A percentile compares a stretch with the other conserved stretches of the same genome.
Conservation (phyloP, 2,797 vertebrate species). For the Diglossa cyanea region DNA sequence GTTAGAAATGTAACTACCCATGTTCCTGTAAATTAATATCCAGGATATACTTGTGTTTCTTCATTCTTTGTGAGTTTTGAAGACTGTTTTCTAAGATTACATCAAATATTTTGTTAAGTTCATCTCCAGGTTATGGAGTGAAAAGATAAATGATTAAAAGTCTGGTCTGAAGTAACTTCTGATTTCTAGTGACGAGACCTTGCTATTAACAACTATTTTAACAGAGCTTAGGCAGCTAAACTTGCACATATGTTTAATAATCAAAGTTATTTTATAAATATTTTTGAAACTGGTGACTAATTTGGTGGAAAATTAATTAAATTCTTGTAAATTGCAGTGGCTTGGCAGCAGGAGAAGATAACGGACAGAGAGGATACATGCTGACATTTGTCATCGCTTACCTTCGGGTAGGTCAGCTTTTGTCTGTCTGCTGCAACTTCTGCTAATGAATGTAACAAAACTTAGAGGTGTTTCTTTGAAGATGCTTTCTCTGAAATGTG, state of each 20-base stretch:
- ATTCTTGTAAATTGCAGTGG: constrained; percentile 84
- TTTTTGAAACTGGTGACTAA: not conserved
- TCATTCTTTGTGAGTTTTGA: not conserved
- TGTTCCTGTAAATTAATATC: not conserved
- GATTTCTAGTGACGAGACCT: not conserved
- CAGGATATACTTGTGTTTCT: not conserved
- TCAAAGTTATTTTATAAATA: not conserved
- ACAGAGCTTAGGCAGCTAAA: not conserved
- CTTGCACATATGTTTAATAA: not conserved
- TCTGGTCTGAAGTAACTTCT: not conserved
- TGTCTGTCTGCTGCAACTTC: constrained; percentile 13
- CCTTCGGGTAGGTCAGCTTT: constrained; percentile 88
- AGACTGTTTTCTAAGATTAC: not conserved
- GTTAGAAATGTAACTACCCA: not conserved
- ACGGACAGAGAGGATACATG: constrained; percentile 98
- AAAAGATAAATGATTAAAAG: not conserved
- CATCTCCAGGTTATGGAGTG: not conserved
- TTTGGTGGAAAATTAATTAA: constrained; percentile 19
- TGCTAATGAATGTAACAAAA: not conserved
- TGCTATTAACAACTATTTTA: not conserved
- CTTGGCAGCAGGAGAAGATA: constrained; percentile 98
- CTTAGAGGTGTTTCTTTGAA: not conserved
- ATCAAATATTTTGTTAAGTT: not conserved
- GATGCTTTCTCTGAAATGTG: not conserved
- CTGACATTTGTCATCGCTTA: constrained; percentile 98